A percentile compares a stretch with the other conserved stretches of the same genome.
phyloP scores from a whole-genome alignment of 2,113 vertebrate genomes.

The Odontesthes bonariensis region DNA sequence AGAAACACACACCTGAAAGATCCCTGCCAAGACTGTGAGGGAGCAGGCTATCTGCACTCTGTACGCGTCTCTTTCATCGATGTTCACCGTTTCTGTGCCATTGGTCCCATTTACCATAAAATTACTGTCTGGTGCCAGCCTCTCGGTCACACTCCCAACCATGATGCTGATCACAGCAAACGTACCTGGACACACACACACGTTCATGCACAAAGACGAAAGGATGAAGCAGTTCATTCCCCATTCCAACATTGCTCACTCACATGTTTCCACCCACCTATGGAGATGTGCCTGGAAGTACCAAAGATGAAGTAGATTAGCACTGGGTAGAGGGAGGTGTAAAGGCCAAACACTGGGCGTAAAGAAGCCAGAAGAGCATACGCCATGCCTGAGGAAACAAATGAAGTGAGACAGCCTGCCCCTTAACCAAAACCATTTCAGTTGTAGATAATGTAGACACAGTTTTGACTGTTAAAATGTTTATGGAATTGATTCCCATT shows the following conservation, averaged over 20 bases:
- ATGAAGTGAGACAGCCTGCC: not conserved
- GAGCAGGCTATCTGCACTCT: slow-evolving; percentile 87
- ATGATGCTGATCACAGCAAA: slow-evolving; percentile 95
- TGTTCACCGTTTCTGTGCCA: slow-evolving; percentile 48
- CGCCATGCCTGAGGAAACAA: slow-evolving; percentile 86
- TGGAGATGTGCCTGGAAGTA: slow-evolving; percentile 92
- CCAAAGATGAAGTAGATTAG: slow-evolving; percentile 94
- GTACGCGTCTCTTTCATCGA: slow-evolving; percentile 48
- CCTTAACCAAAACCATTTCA: too few relatives aligned
- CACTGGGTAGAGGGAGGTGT: slow-evolving; percentile 92
- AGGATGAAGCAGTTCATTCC: not conserved
- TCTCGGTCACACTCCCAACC: slow-evolving; percentile 90
- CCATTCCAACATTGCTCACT: not conserved
- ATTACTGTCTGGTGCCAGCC: slow-evolving; percentile 78
- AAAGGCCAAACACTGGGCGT: slow-evolving; percentile 89
- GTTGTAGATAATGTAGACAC: too few relatives aligned
- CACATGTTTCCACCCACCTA: slow-evolving; percentile 84
- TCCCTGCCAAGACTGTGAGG: slow-evolving; percentile 85
- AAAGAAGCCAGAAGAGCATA: slow-evolving; percentile 93
- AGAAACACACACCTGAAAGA: slow-evolving; percentile 87
- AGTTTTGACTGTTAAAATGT: too few relatives aligned
- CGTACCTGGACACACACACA: slow-evolving; percentile 83
- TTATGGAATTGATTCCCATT: too few relatives aligned
- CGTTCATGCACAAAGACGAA: not conserved
- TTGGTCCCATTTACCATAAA: slow-evolving; percentile 82